Conservation (phyloP, 2,888 invertebrate genomes). For the Odontocolon sp. region DNA sequence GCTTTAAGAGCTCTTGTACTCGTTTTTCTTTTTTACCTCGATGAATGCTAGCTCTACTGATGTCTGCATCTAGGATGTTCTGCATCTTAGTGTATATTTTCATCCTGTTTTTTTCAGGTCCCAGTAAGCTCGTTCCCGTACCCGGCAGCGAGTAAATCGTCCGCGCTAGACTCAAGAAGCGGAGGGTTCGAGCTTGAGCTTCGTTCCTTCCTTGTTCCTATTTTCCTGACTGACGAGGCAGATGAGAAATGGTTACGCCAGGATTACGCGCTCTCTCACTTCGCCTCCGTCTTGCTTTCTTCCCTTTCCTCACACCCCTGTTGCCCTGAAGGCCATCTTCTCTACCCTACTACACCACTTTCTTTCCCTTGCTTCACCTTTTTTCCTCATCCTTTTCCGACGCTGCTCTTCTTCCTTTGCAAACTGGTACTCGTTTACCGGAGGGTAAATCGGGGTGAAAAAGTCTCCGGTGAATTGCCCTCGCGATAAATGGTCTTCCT, state of each 20-base stretch:
- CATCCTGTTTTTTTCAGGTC: conserved; percentile 46
- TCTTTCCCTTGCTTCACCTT: conserved; percentile 6
- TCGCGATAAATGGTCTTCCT: conserved; percentile 56
- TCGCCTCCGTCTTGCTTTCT: conserved; percentile 2
- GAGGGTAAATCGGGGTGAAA: conserved; percentile 58
- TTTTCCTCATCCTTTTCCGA: neutral
- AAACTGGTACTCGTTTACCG: conserved; percentile 60
- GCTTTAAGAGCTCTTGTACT: neutral
- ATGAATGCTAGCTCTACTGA: neutral
- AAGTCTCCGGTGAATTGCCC: conserved; percentile 59
- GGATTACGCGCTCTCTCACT: conserved; percentile 57
- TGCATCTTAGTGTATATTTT: conserved; percentile 42
- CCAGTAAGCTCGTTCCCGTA: conserved; percentile 23
- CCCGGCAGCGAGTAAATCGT: conserved; percentile 41
- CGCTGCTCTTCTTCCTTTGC: conserved; percentile 43
- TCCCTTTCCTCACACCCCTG: neutral
- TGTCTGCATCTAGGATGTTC: conserved; percentile 25
- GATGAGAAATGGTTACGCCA: conserved; percentile 58
- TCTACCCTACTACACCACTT: conserved; percentile 11
- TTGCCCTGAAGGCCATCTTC: conserved; percentile 8
- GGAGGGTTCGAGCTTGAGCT: neutral
- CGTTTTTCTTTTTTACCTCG: neutral
- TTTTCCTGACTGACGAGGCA: conserved; percentile 57
- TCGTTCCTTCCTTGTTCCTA: conserved; percentile 47
- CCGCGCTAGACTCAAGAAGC: conserved; percentile 17